Percentiles rank a stretch among this genome's conserved stretches.
Conservation (phyloP, 2,888 invertebrate genomes). For the Geotrupes spiniger region DNA sequence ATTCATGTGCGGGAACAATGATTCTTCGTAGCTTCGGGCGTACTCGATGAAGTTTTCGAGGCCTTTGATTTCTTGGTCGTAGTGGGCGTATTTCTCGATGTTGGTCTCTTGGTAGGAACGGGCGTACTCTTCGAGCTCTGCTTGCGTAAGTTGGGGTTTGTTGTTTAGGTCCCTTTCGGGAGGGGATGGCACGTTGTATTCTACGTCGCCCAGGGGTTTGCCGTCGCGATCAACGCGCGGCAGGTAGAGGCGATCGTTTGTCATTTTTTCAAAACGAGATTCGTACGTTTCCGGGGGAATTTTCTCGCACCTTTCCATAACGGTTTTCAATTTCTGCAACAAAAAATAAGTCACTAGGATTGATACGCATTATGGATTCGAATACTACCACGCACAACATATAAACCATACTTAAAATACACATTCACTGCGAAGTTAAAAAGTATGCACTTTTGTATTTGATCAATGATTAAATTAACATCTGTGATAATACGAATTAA, state of each 20-base stretch:
- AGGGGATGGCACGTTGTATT: conserved; percentile 68
- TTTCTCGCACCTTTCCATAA: conserved; percentile 67
- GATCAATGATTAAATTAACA: too few species aligned
- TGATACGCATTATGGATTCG: not conserved
- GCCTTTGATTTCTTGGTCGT: conserved; percentile 47
- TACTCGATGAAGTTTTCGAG: conserved; percentile 65
- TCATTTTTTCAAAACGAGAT: conserved; percentile 48
- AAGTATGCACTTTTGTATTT: too few species aligned
- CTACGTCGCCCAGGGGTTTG: conserved; percentile 59
- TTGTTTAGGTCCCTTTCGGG: conserved; percentile 61
- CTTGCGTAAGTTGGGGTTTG: conserved; percentile 55
- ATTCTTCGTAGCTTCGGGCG: conserved; percentile 60
- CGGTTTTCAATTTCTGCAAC: conserved; percentile 62
- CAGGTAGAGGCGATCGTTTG: conserved; percentile 51
- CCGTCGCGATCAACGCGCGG: conserved; percentile 64
- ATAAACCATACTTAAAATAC: too few species aligned
- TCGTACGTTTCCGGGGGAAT: conserved; percentile 59
- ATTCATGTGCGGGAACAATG: conserved; percentile 42
- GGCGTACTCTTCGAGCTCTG: conserved; percentile 69
- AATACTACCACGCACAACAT: too few species aligned
- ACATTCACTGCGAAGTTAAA: too few species aligned
- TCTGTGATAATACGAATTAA: too few species aligned
- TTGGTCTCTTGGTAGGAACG: conserved; percentile 55
- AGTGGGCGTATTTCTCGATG: conserved; percentile 43
- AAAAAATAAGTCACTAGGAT: not conserved